A percentile compares a stretch with the other conserved stretches of the same genome.
Conservation (phyloP, 2,888 invertebrate species). For the Holacanthella duospinosa region DNA sequence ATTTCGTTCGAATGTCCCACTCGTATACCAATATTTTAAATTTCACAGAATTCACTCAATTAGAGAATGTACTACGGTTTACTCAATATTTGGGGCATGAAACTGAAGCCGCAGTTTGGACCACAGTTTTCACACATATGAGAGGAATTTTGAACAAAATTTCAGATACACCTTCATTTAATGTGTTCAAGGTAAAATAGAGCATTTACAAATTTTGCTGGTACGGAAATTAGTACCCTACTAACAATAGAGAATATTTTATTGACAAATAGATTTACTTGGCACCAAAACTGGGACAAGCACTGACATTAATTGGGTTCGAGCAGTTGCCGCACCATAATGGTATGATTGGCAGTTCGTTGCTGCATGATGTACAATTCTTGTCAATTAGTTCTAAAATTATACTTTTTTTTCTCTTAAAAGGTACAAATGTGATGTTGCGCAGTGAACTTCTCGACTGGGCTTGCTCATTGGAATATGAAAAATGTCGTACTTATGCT, state of each 20-base stretch:
- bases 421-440: background rate
- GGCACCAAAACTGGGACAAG: too few relatives aligned
- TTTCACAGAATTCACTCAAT: background rate
- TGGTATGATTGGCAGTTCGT: too few relatives aligned
- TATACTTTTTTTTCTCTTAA: too few relatives aligned
- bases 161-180: background rate
- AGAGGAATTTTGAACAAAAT: background rate
- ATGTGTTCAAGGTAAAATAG: background rate
- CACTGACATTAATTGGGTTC: too few relatives aligned
- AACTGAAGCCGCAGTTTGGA: constrained; percentile 3
- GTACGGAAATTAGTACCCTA: too few relatives aligned
- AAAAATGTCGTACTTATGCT: constrained; percentile 15
- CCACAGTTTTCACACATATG: background rate
- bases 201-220: too few relatives aligned
- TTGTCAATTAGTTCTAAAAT: too few relatives aligned
- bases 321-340: too few relatives aligned
- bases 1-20: too few relatives aligned
- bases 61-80: background rate
- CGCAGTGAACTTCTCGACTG: constrained; percentile 23
- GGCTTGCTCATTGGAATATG: constrained; percentile 19
- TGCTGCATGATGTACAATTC: too few relatives aligned
- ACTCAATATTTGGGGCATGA: background rate
- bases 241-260: too few relatives aligned
- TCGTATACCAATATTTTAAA: background rate
- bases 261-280: too few relatives aligned